Evolutionary conservation across 1,140 invertebrate genomes (phyloP), one percentile per base, ranked within the genome.

Genomic region (Trialeurodes vaporariorum): DNA sequence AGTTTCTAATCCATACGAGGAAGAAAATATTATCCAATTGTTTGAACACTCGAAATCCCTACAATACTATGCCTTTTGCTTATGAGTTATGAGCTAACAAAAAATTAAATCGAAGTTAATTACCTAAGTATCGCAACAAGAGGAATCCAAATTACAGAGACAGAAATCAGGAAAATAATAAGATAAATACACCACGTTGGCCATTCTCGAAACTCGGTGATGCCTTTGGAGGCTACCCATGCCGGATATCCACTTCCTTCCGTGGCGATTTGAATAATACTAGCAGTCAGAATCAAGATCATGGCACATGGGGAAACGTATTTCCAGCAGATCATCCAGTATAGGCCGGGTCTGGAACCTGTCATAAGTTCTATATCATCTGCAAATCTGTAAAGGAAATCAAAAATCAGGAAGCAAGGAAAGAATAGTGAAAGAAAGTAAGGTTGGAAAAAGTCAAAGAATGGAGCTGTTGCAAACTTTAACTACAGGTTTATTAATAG

Each of bases 301-400:
- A 97, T 97, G 1, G 93, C 92, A 64, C 89, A 75, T 0, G 94
- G 94, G 25, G 92, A 94, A 12, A 96, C 77, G 73, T 94, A 97
- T 74, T 94, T 93, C 93, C 94, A 96, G 77, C 93, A 96, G 69
- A 95, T 87, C 69, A 93, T 78, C 93, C 93, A 96, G 75, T 94
- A 96, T 2, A 92, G 80, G 1, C 87, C 87, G 2, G 93, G 93
- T 27, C 92, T 80, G 60, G 85, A 85, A 0, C 94, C 93, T 2
- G 92, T 96, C 94, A 97, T 97, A 75, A 94, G 80, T 79, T 96
- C 92, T 70, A 96, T 94, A 76, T 96, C 93, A 74, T 95, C 92
- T 2, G 91, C 89, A 75, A 96, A 96, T 74, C 90, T 92, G 68
- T 23, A 72, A 69, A 63, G 59, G 63, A 58, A 63, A 34, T n/a